Conservation (phyloP, 2,113 vertebrate genomes). For the Herpailurus yagouaroundi region DNA sequence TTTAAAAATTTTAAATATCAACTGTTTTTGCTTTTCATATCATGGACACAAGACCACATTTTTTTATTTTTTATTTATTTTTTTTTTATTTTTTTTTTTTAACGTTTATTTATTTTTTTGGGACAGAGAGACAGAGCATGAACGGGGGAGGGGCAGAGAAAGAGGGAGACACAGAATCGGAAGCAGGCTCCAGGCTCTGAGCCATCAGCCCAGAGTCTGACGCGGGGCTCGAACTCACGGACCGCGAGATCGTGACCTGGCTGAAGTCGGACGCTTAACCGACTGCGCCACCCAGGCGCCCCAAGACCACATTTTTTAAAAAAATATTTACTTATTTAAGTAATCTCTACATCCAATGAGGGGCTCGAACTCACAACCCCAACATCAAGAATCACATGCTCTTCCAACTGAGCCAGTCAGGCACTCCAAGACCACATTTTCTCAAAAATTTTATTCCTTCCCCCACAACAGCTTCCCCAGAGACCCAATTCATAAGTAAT, state of each 20-base stretch:
- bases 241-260: too few relatives aligned
- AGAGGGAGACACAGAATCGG: too few relatives aligned
- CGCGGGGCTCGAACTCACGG: too few relatives aligned
- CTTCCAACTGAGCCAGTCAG: background rate
- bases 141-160: too few relatives aligned
- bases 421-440: background rate
- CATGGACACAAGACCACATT: background rate
- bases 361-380: background rate
- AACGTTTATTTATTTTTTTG: too few relatives aligned
- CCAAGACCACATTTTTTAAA: background rate
- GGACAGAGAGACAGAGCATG: too few relatives aligned
- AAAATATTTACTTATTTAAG: background rate
- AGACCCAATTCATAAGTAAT: background rate
- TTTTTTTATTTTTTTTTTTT: too few relatives aligned
- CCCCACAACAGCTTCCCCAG: background rate
- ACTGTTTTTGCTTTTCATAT: conserved; percentile 23
- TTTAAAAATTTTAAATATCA: background rate
- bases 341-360: background rate
- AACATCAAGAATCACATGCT: background rate
- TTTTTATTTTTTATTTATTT: too few relatives aligned
- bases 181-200: too few relatives aligned
- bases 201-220: too few relatives aligned
- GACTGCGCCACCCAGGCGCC: too few relatives aligned
- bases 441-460: background rate
- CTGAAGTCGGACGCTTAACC: too few relatives aligned